phyloP scores from a whole-genome alignment of 1,140 invertebrate genomes.

The Limonius californicus region DNA sequence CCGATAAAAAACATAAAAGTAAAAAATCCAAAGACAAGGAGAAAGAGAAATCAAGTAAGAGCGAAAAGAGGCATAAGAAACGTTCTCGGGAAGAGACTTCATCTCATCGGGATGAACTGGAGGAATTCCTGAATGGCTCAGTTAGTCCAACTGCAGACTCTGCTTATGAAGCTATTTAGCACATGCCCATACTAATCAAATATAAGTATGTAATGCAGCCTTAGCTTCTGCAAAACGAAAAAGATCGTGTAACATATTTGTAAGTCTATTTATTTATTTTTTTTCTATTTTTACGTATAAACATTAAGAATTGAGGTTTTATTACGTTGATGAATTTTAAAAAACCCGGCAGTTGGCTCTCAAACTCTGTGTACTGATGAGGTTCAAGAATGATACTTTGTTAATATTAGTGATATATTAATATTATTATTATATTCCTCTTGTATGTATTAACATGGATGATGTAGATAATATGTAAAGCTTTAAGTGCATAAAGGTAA shows the following conservation, averaged over 20 bases:
- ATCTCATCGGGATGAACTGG: slow-evolving; percentile 56
- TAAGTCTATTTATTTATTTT: slow-evolving; percentile 13
- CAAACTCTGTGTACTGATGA: neutral
- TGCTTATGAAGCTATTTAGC: slow-evolving; percentile 57
- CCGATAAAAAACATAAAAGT: slow-evolving; percentile 54
- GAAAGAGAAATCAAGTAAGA: slow-evolving; percentile 46
- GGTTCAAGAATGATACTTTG: neutral
- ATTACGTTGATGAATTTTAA: neutral
- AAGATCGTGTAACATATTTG: neutral
- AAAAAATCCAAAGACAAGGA: slow-evolving; percentile 51
- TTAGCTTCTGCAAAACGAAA: neutral
- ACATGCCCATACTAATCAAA: slow-evolving; percentile 16
- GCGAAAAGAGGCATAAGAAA: slow-evolving; percentile 46
- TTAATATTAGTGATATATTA: neutral
- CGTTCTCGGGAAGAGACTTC: slow-evolving; percentile 44
- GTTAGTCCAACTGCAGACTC: slow-evolving; percentile 47
- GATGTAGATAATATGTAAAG: no score
- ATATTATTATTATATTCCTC: no score
- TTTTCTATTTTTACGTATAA: neutral
- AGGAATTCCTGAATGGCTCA: slow-evolving; percentile 64
- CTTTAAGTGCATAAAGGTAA: no score
- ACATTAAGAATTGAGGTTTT: neutral
- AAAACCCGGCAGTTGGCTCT: no score
- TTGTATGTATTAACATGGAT: no score
- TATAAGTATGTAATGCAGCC: slow-evolving; percentile 14